These are phyloP conservation scores for Luffia ferchaultella DNA, from an alignment of 2,888 invertebrate genomes.

Conservation along the genomic window DNA sequence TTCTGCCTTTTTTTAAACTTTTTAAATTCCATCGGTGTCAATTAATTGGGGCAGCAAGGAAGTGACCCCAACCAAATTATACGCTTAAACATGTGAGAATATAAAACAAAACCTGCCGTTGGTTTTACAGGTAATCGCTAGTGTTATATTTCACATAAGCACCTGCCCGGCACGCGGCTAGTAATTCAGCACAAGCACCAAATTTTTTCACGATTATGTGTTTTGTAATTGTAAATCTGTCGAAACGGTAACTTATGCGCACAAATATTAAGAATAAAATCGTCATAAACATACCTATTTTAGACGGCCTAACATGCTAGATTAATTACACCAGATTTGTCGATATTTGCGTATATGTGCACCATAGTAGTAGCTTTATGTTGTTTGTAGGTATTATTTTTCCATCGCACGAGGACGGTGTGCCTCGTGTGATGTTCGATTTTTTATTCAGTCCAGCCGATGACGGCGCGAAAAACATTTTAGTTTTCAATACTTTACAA, in stretches of 20 bases:
- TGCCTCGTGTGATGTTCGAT: constrained; percentile 28
- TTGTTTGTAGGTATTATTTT: constrained; percentile 54
- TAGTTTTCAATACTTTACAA: constrained; percentile 6
- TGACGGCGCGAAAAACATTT: constrained; percentile 26
- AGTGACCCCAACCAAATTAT: background rate
- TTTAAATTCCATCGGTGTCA: too few species aligned
- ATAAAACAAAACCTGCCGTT: constrained; percentile 31
- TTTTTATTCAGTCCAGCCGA: constrained; percentile 13
- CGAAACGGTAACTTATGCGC: constrained; percentile 56
- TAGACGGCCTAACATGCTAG: background rate
- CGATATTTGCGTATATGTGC: constrained; percentile 32
- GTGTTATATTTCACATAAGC: constrained; percentile 60
- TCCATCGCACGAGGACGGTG: constrained; percentile 28
- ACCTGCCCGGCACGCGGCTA: constrained; percentile 67
- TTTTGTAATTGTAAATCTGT: constrained; percentile 60
- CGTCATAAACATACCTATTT: background rate
- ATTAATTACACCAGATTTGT: background rate
- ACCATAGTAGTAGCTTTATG: constrained; percentile 62
- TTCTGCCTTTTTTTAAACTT: background rate
- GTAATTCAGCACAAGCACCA: constrained; percentile 65
- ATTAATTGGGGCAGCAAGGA: too few species aligned
- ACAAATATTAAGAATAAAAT: constrained; percentile 7
- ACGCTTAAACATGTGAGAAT: constrained; percentile 27
- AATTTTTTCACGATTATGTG: constrained; percentile 53
- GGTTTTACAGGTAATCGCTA: constrained; percentile 53